Base-by-base conservation (phyloP, 1,140 invertebrate species). In the Amphibalanus amphitrite region DNA sequence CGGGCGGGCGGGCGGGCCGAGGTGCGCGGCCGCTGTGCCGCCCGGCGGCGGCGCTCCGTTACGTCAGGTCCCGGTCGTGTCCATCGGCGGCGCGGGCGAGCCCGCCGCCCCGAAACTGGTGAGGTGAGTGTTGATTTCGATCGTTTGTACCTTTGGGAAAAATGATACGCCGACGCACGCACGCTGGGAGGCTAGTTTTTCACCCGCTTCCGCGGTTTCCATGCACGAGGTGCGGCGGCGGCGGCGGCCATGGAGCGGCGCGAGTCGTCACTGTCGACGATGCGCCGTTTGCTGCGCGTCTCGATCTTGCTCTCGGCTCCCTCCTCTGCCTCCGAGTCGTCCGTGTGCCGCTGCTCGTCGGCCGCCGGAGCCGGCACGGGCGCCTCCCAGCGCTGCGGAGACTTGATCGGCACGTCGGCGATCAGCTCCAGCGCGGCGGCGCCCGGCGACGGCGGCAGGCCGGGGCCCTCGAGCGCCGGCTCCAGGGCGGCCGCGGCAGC, bases 381-480 rank as follows among this genome's bases (percentile, higher is more conserved):
- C 33, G 33, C 33, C 33, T 38, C 33, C 33, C 33, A 38, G 33
- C 33, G 33, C 33, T 38, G 33, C 4, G 33, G 33, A 38, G 33
- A 38, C 33, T 38, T 38, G 33, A 38, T 38, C 33, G 33, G 33
- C 33, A 38, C 33, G 47, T 59, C 47, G 17, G 47, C 47, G 13
- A 20, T 20, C 13, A 23, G 71, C 20, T 67, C 74, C 25, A 64
- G 70, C 29, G 72, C 73, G 29, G 74, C 70, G 23, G 74, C 74
- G 6, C 72, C 33, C 67, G 74, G 73, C 29, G 71, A 74, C 47
- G 29, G 47, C 47, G 47, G 47, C 47, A 20, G 23, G 6, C 1
- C 17, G 47, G 20, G 47, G 10, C 20, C 76, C 76, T 73, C 75
- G 72, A 59, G 73, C 73, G 3, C 74, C 75, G 29, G 73, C 74